Conservation (phyloP, 2,888 invertebrate genomes). For the Lottia scabra region DNA sequence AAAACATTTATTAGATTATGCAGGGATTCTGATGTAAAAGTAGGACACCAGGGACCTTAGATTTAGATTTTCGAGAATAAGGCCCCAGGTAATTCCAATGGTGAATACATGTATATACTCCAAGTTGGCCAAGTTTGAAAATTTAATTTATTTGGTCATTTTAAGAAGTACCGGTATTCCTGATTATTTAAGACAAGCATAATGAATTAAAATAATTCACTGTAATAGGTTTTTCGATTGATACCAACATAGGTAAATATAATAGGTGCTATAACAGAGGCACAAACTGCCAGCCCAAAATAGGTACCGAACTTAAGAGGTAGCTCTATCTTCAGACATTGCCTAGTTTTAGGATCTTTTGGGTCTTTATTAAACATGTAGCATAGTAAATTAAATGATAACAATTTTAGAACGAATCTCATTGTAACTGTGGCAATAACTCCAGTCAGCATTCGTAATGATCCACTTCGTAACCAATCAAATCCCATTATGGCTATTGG, state of each 20-base stretch:
- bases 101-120: too few species aligned
- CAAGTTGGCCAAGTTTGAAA: too few species aligned
- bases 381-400: constrained; percentile 80
- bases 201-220: constrained; percentile 77
- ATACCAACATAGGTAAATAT: constrained; percentile 82
- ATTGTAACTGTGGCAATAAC: constrained; percentile 81
- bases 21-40: too few species aligned
- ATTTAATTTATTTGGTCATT: too few species aligned
- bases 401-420: constrained; percentile 76
- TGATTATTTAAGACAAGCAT: too few species aligned
- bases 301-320: constrained; percentile 87
- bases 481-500: constrained; percentile 83
- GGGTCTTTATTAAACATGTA: constrained; percentile 78
- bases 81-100: too few species aligned
- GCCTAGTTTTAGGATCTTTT: constrained; percentile 73
- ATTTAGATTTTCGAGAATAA: too few species aligned
- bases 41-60: too few species aligned
- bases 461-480: constrained; percentile 60
- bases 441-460: constrained; percentile 78
- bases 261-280: constrained; percentile 81
- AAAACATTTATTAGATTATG: too few species aligned
- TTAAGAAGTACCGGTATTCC: too few species aligned
- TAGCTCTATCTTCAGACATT: constrained; percentile 78
- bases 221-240: constrained; percentile 85
- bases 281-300: constrained; percentile 83